These are phyloP conservation scores for Anableps anableps DNA, from an alignment of 2,797 vertebrate species.

Conservation along the genomic window DNA sequence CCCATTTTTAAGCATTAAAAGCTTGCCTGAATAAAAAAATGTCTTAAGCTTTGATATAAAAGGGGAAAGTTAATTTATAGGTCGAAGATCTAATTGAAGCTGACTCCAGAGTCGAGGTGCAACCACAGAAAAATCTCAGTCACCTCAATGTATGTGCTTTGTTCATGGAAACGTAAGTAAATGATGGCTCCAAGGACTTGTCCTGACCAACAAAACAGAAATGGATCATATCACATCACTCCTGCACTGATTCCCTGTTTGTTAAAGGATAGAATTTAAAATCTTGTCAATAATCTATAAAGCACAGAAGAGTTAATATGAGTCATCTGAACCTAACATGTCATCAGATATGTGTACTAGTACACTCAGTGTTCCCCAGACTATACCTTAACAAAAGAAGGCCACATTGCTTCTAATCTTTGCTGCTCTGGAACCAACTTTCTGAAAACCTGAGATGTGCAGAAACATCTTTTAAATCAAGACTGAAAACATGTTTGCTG, in stretches of 20 bases:
- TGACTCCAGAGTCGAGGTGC: no score
- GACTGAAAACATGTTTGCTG: not conserved
- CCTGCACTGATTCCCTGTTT: not conserved
- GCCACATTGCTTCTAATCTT: not conserved
- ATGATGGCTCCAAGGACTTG: not conserved
- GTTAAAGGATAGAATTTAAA: not conserved
- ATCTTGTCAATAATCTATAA: not conserved
- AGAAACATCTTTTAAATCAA: not conserved
- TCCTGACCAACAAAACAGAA: not conserved
- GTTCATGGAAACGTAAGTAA: no score
- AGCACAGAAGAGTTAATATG: not conserved
- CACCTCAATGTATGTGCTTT: no score
- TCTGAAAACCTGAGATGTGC: not conserved
- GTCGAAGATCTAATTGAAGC: no score
- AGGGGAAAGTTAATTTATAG: no score
- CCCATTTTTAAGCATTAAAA: no score
- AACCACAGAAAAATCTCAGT: no score
- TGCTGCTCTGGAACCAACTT: not conserved
- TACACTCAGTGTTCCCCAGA: not conserved
- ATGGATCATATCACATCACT: not conserved
- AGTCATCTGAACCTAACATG: not conserved
- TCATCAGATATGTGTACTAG: not conserved
- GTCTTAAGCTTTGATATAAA: no score
- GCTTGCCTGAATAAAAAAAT: no score
- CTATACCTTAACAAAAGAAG: not conserved